Conservation (phyloP, 2,888 invertebrate genomes). For the Chironomus riparius region DNA sequence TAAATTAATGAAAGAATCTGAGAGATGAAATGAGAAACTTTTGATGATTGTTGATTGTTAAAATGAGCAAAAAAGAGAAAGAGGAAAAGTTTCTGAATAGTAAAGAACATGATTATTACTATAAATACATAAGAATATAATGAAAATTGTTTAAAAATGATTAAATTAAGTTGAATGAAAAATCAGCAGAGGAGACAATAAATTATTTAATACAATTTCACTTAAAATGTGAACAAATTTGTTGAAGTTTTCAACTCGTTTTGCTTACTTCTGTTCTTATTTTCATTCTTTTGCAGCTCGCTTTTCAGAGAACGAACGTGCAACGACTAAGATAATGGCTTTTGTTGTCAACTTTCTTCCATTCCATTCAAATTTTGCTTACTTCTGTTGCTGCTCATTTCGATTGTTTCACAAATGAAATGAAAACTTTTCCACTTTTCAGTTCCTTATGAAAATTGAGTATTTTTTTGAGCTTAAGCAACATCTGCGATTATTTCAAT, state of each 20-base stretch:
- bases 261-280: neutral
- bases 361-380: neutral
- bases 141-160: neutral
- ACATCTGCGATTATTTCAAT: neutral
- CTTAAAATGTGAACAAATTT: conserved; percentile 7
- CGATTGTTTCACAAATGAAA: no score
- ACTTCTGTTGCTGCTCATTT: no score
- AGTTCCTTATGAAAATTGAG: neutral
- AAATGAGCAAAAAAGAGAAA: no score
- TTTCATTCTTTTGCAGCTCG: neutral
- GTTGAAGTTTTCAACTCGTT: neutral
- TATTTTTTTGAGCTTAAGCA: neutral
- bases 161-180: conserved; percentile 16
- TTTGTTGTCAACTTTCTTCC: neutral
- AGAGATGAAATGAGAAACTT: no score
- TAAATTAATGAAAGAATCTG: no score
- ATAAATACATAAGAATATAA: neutral
- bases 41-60: no score
- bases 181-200: conserved; percentile 10
- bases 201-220: conserved; percentile 23
- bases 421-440: neutral
- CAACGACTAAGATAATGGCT: neutral
- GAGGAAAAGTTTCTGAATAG: no score
- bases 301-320: neutral
- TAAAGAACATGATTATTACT: no score